phyloP scores from a whole-genome alignment of 2,797 vertebrate genomes.

The Anolis apletophallus region DNA sequence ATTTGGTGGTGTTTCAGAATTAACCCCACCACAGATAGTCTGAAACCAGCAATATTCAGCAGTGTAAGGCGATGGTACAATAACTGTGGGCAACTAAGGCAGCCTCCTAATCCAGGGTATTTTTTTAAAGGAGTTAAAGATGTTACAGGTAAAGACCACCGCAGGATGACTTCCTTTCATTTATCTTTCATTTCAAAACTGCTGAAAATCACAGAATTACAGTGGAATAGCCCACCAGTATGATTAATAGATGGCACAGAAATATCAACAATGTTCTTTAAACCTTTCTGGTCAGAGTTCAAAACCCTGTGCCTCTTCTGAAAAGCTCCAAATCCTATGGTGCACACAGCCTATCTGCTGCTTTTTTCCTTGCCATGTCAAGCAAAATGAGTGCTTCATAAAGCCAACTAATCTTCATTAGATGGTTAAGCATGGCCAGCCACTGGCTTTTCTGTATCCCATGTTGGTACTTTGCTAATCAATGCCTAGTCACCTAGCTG shows the following conservation, averaged over 20 bases:
- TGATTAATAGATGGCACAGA: background rate
- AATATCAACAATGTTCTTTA: background rate
- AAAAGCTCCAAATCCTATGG: background rate
- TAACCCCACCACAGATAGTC: too few species aligned
- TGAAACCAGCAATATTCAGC: background rate
- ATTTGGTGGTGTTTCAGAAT: background rate
- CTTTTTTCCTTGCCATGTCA: background rate
- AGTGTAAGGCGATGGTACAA: background rate
- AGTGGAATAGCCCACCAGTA: background rate
- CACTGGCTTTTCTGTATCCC: background rate
- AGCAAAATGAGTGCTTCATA: background rate
- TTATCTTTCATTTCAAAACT: constrained; percentile 8
- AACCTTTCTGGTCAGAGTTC: background rate
- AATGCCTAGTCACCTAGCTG: background rate
- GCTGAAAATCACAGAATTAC: constrained; percentile 16
- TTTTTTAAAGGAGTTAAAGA: background rate
- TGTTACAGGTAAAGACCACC: background rate
- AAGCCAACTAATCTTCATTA: background rate
- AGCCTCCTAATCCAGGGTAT: background rate
- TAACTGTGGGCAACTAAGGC: background rate
- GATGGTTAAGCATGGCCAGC: background rate
- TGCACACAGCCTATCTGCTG: too few species aligned
- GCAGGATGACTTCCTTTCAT: background rate
- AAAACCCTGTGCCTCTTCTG: background rate
- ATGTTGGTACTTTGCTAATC: background rate